phyloP scores from a whole-genome alignment of 2,797 vertebrate genomes.

The Acropternis orthonyx region DNA sequence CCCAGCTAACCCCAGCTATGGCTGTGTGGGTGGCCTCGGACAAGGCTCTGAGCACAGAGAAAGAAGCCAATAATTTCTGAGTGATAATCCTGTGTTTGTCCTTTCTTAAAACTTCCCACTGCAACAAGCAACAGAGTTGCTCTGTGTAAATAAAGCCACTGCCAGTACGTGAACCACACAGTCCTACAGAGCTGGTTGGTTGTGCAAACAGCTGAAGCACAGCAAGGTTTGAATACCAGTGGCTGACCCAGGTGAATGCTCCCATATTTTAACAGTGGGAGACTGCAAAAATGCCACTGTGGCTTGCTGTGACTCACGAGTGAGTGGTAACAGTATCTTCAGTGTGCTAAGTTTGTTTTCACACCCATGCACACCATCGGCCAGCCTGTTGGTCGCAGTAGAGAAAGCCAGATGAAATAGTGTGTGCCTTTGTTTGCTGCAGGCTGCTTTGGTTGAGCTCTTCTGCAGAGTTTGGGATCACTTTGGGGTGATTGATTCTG shows the following conservation, averaged over 20 bases:
- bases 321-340: neutral
- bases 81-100: neutral
- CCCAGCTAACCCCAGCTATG: neutral
- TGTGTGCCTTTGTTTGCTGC: neutral
- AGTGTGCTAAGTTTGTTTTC: neutral
- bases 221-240: neutral
- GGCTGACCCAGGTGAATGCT: neutral
- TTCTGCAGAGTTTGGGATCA: neutral
- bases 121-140: neutral
- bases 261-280: neutral
- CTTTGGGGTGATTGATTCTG: neutral
- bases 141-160: neutral
- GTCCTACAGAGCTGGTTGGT: neutral
- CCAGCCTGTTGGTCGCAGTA: neutral
- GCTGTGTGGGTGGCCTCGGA: neutral
- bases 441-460: neutral
- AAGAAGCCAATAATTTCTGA: neutral
- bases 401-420: neutral
- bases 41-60: neutral
- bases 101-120: neutral
- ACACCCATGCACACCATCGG: neutral
- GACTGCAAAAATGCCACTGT: neutral
- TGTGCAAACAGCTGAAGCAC: neutral
- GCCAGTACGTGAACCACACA: neutral
- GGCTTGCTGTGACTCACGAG: neutral